Base-by-base conservation (phyloP, 2,888 invertebrate genomes). In the Patella pellucida region DNA sequence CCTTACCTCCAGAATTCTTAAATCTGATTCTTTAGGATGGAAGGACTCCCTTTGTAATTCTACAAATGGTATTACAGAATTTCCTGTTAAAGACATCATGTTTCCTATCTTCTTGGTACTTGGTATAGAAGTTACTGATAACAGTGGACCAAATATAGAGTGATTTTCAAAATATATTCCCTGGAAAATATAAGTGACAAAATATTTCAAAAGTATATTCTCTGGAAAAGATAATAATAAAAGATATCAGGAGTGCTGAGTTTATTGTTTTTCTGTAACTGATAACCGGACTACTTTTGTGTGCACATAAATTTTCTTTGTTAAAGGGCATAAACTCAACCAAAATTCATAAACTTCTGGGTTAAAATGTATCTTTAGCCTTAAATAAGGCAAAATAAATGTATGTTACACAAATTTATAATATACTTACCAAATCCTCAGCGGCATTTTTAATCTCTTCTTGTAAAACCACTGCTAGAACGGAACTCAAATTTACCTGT, bases 131-230 rank as follows among this genome's bases (percentile, higher is more conserved):
- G 76, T 74, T 50, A 81, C 14, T 2, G 62, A 71, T 67, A 81
- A 71, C 15, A 81, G 72, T 4, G 74, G 67, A 11, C 79, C 77
- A 52, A 81, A 73, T 52, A 77, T 73, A 14, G 78, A 76, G 11
- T 74, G 31, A 14, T 71, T 56, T 69, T 81, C 79, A 76, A 77
- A 81, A 71, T 74, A 79, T 51, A 72, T 75, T 5, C 79, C 81
- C 81, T 81, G 75, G 3, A 67, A 74, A 54, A 41, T 41, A 31
- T 41, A 41, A 41, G 41, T 41, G 9, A 41, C 41, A 41, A 41
- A 41, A 9, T 41, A 16, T 71, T 56, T 69, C 79, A 7, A 41
- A 9, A 41, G 9, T 9, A 41, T 1, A 41, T 41, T 41, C 41
- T 1, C 41, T 41, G 41, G 31, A 41, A 41, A 41, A 41, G 31